Conservation (phyloP, 2,888 invertebrate genomes). For the Strigamia maritima region DNA sequence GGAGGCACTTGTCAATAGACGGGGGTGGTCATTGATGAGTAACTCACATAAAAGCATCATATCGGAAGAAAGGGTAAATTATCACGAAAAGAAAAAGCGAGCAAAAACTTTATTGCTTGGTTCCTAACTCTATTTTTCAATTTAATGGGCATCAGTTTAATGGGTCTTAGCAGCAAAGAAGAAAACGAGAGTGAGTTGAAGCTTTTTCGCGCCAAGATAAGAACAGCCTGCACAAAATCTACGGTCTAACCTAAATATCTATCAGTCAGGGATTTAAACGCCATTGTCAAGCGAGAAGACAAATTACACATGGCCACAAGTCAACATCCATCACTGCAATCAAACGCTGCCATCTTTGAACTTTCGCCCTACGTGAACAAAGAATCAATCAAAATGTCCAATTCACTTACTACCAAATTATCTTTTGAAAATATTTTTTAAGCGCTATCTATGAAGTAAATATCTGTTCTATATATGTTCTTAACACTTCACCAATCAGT, state of each 20-base stretch:
- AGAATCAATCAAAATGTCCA: conserved; percentile 5
- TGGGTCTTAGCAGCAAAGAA: conserved; percentile 3
- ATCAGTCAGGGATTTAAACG: conserved; percentile 21
- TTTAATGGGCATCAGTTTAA: conserved; percentile 12
- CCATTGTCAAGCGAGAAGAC: neutral
- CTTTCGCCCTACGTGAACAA: conserved; percentile 5
- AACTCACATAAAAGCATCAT: neutral
- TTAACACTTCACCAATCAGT: no score
- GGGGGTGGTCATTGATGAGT: conserved; percentile 2
- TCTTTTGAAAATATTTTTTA: neutral
- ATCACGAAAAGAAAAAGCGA: neutral
- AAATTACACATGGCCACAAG: conserved; percentile 11
- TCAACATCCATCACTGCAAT: conserved; percentile 28
- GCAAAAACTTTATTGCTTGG: conserved; percentile 19
- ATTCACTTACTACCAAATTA: conserved; percentile 8
- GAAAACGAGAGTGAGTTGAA: neutral
- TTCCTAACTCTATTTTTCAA: conserved; percentile 21
- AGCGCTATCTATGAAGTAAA: no score
- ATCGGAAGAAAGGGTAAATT: neutral
- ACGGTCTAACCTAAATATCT: neutral
- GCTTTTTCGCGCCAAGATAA: conserved; percentile 12
- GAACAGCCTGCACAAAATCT: neutral
- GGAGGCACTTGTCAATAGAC: neutral
- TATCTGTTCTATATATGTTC: no score
- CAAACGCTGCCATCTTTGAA: conserved; percentile 16